These are phyloP conservation scores for Paralvinella palmiformis DNA, from an alignment of 1,140 invertebrate genomes.

Conservation along the genomic window DNA sequence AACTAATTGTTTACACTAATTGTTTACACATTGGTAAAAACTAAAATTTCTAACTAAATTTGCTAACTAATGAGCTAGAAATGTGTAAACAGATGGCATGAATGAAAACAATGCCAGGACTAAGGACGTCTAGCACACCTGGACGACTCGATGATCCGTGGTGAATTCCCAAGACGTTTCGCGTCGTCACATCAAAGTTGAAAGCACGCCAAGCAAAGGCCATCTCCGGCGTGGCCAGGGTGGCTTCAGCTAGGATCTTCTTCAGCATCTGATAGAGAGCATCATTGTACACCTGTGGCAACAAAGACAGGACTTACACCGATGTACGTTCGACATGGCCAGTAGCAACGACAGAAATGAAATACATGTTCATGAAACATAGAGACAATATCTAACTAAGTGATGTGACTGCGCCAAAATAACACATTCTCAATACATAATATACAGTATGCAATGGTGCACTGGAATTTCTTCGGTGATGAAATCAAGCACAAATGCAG, in stretches of 20 bases:
- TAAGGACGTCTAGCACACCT: constrained; percentile 17
- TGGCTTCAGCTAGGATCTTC: constrained; percentile 27
- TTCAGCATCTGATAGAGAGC: constrained; percentile 40
- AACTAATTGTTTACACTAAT: no score
- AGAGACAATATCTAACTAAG: no score
- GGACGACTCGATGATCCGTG: constrained; percentile 33
- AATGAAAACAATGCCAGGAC: not conserved
- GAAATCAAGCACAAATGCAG: no score
- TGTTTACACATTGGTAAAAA: no score
- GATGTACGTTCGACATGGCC: no score
- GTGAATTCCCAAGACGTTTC: constrained; percentile 35
- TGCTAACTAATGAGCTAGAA: not conserved
- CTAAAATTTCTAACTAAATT: not conserved
- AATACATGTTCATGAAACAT: no score
- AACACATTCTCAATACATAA: no score
- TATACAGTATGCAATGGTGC: no score
- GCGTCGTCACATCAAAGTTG: constrained; percentile 39
- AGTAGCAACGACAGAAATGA: no score
- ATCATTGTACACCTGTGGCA: constrained; percentile 39
- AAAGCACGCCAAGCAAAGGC: constrained; percentile 46
- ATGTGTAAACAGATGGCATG: not conserved
- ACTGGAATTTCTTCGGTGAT: no score
- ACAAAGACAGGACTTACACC: no score
- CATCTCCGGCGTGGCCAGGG: constrained; percentile 38
- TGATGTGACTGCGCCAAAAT: no score